A percentile compares a stretch with the other conserved stretches of the same genome.
Evolutionary conservation across 2,888 invertebrate species (phyloP).

Genomic region (Aphrophora alni): DNA sequence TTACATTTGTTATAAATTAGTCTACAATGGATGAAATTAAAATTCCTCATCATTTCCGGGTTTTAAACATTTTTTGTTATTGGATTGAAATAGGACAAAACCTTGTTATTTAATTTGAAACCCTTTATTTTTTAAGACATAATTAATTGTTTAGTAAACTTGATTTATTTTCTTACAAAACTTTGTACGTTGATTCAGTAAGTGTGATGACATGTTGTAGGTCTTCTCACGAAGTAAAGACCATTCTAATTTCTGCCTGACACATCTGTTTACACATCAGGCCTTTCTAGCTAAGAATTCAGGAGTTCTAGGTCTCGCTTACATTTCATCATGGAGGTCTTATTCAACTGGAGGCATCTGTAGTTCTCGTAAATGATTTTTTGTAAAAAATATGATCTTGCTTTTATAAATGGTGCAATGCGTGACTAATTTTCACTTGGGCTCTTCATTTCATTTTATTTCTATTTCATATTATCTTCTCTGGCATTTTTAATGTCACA

Average conservation of each 20-base stretch:
- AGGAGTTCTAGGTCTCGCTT: constrained; percentile 62
- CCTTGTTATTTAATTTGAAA: too few species aligned
- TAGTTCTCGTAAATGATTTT: constrained; percentile 55
- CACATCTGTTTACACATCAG: constrained; percentile 63
- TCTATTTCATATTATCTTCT: not conserved
- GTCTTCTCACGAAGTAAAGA: constrained; percentile 58
- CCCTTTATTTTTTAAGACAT: too few species aligned
- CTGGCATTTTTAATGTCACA: not conserved
- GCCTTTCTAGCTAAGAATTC: constrained; percentile 59
- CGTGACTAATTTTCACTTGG: not conserved
- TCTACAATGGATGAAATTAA: too few species aligned
- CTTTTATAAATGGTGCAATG: not conserved
- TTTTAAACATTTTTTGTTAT: too few species aligned
- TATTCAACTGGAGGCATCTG: constrained; percentile 62
- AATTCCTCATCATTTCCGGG: too few species aligned
- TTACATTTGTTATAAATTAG: too few species aligned
- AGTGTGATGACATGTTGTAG: constrained; percentile 52
- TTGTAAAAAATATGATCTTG: not conserved
- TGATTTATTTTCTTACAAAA: too few species aligned
- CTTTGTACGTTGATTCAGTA: too few species aligned
- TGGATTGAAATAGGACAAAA: too few species aligned
- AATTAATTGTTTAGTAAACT: too few species aligned
- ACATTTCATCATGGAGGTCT: constrained; percentile 60
- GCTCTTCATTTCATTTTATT: not conserved
- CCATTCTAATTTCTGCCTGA: constrained; percentile 59